Conservation (phyloP, 1,140 invertebrate genomes). For the Atta texana region DNA sequence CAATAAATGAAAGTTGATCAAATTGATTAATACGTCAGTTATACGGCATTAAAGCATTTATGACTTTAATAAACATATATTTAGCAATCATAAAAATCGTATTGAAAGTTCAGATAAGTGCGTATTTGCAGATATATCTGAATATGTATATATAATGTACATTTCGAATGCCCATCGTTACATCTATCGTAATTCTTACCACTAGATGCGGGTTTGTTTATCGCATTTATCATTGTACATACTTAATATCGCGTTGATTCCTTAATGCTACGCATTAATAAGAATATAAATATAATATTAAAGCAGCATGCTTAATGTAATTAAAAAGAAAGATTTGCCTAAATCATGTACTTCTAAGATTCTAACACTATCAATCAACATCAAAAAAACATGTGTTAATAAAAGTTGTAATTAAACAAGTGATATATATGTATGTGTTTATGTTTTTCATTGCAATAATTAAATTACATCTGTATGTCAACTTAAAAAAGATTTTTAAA, state of each 20-base stretch:
- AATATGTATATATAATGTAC: background rate
- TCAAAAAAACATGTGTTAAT: background rate
- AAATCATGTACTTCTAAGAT: constrained; percentile 10
- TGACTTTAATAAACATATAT: constrained; percentile 1
- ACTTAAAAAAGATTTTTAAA: background rate
- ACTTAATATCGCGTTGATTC: constrained; percentile 12
- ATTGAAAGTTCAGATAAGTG: constrained; percentile 24
- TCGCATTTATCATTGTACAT: background rate
- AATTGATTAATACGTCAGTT: background rate
- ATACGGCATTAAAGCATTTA: constrained; percentile 19
- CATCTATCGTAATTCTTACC: background rate
- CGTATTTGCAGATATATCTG: background rate
- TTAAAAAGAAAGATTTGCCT: constrained; percentile 33
- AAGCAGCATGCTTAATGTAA: background rate
- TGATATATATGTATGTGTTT: background rate
- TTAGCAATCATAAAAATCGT: background rate
- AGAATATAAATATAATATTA: too few species aligned
- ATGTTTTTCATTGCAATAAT: constrained; percentile 21
- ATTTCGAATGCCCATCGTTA: background rate
- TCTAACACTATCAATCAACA: background rate
- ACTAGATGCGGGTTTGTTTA: background rate
- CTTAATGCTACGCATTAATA: background rate
- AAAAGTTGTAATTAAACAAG: constrained; percentile 18
- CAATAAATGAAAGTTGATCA: constrained; percentile 33
- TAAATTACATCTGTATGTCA: background rate